A percentile compares a stretch with the other conserved stretches of the same genome.
phyloP scores from a whole-genome alignment of 2,797 vertebrate genomes.

The Cossypha heuglini region DNA sequence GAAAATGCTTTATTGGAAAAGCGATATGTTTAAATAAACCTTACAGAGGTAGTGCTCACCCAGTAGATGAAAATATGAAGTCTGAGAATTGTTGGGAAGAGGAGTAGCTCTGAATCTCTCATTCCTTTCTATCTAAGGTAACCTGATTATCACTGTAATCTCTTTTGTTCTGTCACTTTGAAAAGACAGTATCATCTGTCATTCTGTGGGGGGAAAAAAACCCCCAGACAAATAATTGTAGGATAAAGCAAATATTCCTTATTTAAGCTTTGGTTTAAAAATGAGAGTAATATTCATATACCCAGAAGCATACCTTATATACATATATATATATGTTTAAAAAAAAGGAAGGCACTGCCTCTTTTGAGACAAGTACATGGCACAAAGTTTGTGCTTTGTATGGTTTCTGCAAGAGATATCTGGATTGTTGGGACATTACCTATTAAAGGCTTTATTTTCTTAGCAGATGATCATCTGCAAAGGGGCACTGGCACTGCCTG shows the following conservation, averaged over 20 bases:
- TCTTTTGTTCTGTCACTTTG: slow-evolving; percentile 42
- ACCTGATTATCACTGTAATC: slow-evolving; percentile 42
- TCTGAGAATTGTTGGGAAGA: slow-evolving; percentile 23
- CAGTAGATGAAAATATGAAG: slow-evolving; percentile 53
- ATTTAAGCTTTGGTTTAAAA: slow-evolving; percentile 12
- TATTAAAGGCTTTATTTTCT: not conserved
- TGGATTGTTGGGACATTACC: not conserved
- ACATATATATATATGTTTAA: no score
- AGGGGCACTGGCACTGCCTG: not conserved
- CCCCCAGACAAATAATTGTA: not conserved
- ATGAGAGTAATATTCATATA: slow-evolving; percentile 20
- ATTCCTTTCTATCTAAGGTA: not conserved
- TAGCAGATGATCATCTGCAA: not conserved
- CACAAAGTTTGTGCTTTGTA: not conserved
- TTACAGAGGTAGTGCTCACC: slow-evolving; percentile 8
- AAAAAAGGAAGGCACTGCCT: not conserved
- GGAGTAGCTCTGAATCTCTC: slow-evolving; percentile 17
- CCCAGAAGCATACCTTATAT: not conserved
- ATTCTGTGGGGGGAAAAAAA: not conserved
- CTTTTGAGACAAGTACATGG: not conserved
- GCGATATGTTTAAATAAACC: slow-evolving; percentile 31
- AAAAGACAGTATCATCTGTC: slow-evolving; percentile 25
- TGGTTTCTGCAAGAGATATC: not conserved
- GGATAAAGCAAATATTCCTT: not conserved
- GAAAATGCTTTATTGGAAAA: slow-evolving; percentile 24